phyloP scores from a whole-genome alignment of 2,797 vertebrate species.

The Ficedula albicollis region DNA sequence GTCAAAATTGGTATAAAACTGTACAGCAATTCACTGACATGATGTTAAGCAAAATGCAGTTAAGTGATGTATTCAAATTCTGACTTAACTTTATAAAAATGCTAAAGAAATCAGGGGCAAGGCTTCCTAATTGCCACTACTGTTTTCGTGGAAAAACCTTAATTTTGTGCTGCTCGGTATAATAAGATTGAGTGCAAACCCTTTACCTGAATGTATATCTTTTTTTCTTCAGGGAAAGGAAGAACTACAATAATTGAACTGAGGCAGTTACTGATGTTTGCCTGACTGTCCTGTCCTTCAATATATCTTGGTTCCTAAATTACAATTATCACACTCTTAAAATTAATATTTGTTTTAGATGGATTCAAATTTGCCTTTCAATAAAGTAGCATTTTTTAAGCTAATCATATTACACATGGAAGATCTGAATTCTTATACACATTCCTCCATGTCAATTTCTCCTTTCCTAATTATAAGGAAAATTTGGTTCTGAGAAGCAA shows the following conservation, averaged over 20 bases:
- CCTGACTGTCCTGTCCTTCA: not conserved
- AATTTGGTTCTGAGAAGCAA: not conserved
- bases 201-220: not conserved
- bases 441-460: not conserved
- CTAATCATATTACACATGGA: not conserved
- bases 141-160: not conserved
- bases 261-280: not conserved
- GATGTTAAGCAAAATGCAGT: not conserved
- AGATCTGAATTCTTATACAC: not conserved
- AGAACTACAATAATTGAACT: not conserved
- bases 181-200: not conserved
- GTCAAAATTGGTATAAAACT: not conserved
- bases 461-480: not conserved
- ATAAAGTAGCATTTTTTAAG: not conserved
- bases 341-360: not conserved
- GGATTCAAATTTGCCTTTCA: not conserved
- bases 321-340: not conserved
- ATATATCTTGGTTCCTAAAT: not conserved
- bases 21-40: not conserved
- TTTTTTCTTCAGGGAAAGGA: not conserved
- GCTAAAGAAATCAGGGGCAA: not conserved
- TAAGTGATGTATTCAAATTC: not conserved
- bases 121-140: not conserved
- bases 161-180: not conserved
- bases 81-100: not conserved